A percentile compares a stretch with the other conserved stretches of the same genome.
These are phyloP conservation scores for Python bivittatus DNA, from an alignment of 2,113 vertebrate species.

Conservation along the genomic window DNA sequence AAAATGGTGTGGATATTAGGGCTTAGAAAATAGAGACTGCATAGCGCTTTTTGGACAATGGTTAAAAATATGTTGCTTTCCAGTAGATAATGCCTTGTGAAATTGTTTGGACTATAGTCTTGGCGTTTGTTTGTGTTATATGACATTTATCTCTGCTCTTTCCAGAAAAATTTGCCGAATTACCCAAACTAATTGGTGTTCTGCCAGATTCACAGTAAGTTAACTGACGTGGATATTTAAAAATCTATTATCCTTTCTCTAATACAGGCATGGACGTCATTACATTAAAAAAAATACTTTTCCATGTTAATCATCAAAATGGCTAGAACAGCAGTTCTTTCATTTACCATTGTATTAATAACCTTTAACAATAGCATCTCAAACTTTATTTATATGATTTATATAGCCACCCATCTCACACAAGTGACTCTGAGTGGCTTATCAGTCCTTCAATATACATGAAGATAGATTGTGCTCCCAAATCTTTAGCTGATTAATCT, in stretches of 20 bases:
- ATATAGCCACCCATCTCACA: too few relatives aligned
- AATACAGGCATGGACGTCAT: background rate
- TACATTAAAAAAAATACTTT: conserved; percentile 9
- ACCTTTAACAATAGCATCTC: background rate
- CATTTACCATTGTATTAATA: background rate
- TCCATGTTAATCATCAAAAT: background rate
- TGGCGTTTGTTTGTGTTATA: conserved; percentile 31
- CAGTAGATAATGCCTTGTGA: conserved; percentile 18
- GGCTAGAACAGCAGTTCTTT: background rate
- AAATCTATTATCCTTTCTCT: conserved; percentile 3
- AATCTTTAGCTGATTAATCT: background rate
- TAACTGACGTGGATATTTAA: background rate
- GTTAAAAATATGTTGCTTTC: background rate
- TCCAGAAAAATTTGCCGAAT: background rate
- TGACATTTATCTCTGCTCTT: conserved; percentile 16
- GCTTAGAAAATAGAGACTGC: background rate
- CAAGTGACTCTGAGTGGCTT: too few relatives aligned
- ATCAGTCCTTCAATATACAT: background rate
- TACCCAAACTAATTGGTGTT: background rate
- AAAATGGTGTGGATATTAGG: background rate
- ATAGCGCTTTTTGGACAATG: background rate
- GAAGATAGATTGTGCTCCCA: background rate
- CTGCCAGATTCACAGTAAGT: background rate
- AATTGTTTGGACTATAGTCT: conserved; percentile 21
- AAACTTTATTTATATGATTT: accelerated